These are phyloP conservation scores for Temnothorax ravouxi DNA, from an alignment of 2,888 invertebrate genomes.

Conservation along the genomic window DNA sequence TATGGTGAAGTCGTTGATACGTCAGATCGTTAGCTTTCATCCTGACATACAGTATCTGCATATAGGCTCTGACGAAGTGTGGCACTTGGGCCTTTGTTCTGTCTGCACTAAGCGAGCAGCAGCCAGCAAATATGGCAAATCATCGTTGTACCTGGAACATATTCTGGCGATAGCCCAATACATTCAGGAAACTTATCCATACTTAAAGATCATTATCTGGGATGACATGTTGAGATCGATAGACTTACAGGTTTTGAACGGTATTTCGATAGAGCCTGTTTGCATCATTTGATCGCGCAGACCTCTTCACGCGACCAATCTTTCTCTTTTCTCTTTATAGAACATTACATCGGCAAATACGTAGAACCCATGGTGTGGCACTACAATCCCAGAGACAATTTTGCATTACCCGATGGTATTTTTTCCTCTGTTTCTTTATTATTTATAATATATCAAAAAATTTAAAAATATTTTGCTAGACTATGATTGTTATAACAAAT, in stretches of 20 bases:
- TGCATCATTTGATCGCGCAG: constrained; percentile 6
- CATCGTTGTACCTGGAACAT: constrained; percentile 90
- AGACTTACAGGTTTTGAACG: constrained; percentile 87
- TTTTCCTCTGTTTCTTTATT: background rate
- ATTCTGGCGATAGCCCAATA: constrained; percentile 89
- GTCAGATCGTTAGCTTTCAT: constrained; percentile 91
- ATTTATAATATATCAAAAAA: constrained; percentile 3
- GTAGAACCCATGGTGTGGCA: constrained; percentile 92
- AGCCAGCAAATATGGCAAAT: constrained; percentile 87
- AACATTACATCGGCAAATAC: constrained; percentile 88
- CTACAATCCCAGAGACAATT: constrained; percentile 88
- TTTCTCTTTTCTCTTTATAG: constrained; percentile 83
- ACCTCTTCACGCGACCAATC: constrained; percentile 51
- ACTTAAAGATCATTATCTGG: constrained; percentile 92
- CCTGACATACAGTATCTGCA: constrained; percentile 90
- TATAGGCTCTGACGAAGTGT: constrained; percentile 95
- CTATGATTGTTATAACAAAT: constrained; percentile 1
- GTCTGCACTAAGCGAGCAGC: constrained; percentile 87
- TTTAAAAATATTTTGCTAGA: constrained; percentile 28
- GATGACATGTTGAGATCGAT: constrained; percentile 94
- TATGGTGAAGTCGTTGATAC: constrained; percentile 90
- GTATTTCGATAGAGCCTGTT: constrained; percentile 84
- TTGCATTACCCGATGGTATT: constrained; percentile 86
- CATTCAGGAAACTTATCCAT: constrained; percentile 89
- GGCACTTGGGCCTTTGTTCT: constrained; percentile 90